Percentiles rank a stretch among this genome's conserved stretches.
Evolutionary conservation across 1,140 invertebrate genomes (phyloP).

Genomic region (Orius insidiosus): DNA sequence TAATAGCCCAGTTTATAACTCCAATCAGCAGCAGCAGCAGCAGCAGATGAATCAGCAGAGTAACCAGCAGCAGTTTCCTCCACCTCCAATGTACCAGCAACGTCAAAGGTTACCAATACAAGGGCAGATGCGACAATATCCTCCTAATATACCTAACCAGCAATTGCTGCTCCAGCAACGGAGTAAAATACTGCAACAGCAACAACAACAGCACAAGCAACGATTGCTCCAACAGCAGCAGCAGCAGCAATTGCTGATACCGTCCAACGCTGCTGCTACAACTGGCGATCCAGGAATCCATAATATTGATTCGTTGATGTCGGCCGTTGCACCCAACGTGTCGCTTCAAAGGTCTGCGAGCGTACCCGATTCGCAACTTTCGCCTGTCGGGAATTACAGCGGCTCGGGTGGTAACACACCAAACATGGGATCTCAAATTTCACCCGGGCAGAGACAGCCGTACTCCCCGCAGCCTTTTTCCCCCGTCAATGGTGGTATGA

Average conservation of each 20-base stretch:
- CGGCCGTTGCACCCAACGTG: constrained; percentile 64
- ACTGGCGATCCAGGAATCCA: constrained; percentile 32
- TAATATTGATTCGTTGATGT: constrained; percentile 57
- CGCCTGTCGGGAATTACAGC: constrained; percentile 38
- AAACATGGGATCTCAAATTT: constrained; percentile 21
- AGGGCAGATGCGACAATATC: constrained; percentile 3
- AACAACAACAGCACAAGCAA: constrained; percentile 27
- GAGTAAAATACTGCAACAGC: constrained; percentile 21
- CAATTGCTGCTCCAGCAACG: constrained; percentile 14
- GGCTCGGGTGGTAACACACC: constrained; percentile 21
- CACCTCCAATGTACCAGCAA: constrained; percentile 22
- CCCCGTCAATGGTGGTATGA: constrained; percentile 19
- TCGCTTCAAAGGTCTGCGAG: constrained; percentile 46
- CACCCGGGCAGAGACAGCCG: constrained; percentile 25
- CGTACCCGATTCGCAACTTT: constrained; percentile 52
- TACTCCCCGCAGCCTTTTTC: constrained; percentile 28
- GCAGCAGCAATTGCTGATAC: constrained; percentile 48
- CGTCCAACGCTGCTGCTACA: constrained; percentile 39
- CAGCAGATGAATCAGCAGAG: background rate
- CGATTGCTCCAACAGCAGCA: constrained; percentile 39
- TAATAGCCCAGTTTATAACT: constrained; percentile 39
- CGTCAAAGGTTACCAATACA: constrained; percentile 20
- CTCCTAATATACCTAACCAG: constrained; percentile 6
- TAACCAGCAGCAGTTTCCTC: constrained; percentile 19
- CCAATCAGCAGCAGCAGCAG: background rate